phyloP scores from a whole-genome alignment of 2,113 vertebrate species.

The Choloepus hoffmanni region DNA sequence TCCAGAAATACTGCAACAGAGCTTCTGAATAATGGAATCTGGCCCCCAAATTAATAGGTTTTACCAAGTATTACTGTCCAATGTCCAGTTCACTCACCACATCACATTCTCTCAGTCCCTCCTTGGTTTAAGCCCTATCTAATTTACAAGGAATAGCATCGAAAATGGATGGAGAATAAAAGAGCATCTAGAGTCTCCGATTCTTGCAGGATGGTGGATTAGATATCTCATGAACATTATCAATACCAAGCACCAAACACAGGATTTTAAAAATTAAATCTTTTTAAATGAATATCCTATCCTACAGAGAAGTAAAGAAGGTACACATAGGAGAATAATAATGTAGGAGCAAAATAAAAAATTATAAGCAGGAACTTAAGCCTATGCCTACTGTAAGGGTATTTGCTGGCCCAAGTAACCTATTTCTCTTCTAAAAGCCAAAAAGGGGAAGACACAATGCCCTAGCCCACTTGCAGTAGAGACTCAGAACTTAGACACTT shows the following conservation, averaged over 20 bases:
- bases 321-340: not conserved
- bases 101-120: not conserved
- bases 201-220: not conserved
- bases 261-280: not conserved
- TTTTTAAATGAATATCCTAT: not conserved
- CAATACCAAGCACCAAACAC: not conserved
- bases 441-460: not conserved
- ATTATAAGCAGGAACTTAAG: not conserved
- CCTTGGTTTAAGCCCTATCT: not conserved
- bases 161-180: not conserved
- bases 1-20: not conserved
- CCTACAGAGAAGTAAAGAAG: not conserved
- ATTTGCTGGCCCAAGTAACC: not conserved
- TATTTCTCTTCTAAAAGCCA: not conserved
- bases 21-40: not conserved
- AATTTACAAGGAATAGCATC: not conserved
- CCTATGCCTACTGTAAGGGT: not conserved
- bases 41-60: not conserved
- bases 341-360: not conserved
- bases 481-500: no score
- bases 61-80: not conserved
- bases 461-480: not conserved
- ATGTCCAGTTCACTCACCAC: not conserved
- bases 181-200: not conserved
- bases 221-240: not conserved